Evolutionary conservation across 2,113 vertebrate species (phyloP).

Genomic region (Hippoglossus stenolepis): DNA sequence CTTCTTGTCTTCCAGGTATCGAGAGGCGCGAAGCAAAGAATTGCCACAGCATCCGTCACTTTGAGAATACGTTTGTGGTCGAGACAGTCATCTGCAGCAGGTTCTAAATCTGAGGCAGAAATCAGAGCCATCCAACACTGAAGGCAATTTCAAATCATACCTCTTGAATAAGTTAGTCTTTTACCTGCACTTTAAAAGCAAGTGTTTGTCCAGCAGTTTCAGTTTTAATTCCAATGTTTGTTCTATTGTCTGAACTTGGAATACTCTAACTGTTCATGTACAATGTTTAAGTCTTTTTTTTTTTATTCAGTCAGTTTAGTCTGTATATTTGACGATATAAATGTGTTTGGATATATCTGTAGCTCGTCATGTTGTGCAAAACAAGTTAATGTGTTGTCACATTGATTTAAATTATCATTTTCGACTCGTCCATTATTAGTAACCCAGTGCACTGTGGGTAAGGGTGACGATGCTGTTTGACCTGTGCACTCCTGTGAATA

Average conservation of each 20-base stretch:
- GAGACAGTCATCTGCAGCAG: slow-evolving; percentile 92
- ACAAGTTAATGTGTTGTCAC: slow-evolving; percentile 31
- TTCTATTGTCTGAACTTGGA: slow-evolving; percentile 46
- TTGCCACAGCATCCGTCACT: slow-evolving; percentile 92
- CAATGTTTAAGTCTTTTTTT: slow-evolving; percentile 38
- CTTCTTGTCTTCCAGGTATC: slow-evolving; percentile 81
- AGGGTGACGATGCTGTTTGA: slow-evolving; percentile 42
- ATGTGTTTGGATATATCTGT: slow-evolving; percentile 67
- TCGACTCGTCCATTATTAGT: slow-evolving; percentile 7
- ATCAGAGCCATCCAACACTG: slow-evolving; percentile 52
- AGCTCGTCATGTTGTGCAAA: slow-evolving; percentile 50
- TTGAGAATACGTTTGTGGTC: slow-evolving; percentile 95
- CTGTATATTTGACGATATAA: slow-evolving; percentile 42
- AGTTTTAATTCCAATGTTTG: slow-evolving; percentile 18
- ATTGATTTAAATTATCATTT: slow-evolving; percentile 29
- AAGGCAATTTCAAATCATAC: slow-evolving; percentile 76
- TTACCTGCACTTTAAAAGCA: slow-evolving; percentile 80
- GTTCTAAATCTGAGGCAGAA: slow-evolving; percentile 69
- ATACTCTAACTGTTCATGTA: slow-evolving; percentile 25
- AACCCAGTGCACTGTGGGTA: slow-evolving; percentile 49
- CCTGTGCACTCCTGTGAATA: slow-evolving; percentile 42
- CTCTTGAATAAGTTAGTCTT: slow-evolving; percentile 78
- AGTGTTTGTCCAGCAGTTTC: slow-evolving; percentile 52
- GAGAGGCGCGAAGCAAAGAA: slow-evolving; percentile 85
- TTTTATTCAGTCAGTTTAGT: slow-evolving; percentile 28